A percentile compares a stretch with the other conserved stretches of the same genome.
Conservation (phyloP, 2,797 vertebrate genomes). For the Rhinatrema bivittatum region DNA sequence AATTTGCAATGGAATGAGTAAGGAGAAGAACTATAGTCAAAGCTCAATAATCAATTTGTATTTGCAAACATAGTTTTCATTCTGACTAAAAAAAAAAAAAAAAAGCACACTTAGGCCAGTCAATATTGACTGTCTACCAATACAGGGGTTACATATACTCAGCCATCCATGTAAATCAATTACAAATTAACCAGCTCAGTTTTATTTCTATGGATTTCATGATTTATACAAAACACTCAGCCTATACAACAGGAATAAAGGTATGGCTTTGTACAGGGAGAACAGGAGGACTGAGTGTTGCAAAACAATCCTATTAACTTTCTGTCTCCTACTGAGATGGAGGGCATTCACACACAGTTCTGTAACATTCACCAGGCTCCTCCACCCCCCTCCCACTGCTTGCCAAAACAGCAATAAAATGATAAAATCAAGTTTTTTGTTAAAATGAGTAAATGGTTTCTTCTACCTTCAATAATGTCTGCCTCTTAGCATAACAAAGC, state of each 20-base stretch:
- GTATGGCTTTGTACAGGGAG: background rate
- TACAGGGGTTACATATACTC: too few relatives aligned
- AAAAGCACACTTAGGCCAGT: too few relatives aligned
- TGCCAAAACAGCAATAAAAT: conserved; percentile 57
- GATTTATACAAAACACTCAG: conserved; percentile 10
- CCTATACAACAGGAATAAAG: background rate
- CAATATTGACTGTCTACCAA: too few relatives aligned
- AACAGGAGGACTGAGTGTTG: conserved; percentile 35
- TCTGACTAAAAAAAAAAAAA: too few relatives aligned
- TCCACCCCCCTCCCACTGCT: conserved; percentile 30
- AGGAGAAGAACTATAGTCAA: too few relatives aligned
- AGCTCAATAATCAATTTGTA: too few relatives aligned
- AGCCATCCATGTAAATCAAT: too few relatives aligned
- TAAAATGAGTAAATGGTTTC: conserved; percentile 62
- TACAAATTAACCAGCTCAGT: too few relatives aligned
- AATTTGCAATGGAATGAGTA: too few relatives aligned
- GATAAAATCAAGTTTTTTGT: conserved; percentile 65
- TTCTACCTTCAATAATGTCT: conserved; percentile 52
- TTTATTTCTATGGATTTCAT: too few relatives aligned
- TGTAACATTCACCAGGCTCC: conserved; percentile 40
- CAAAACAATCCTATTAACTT: conserved; percentile 58
- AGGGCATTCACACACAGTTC: conserved; percentile 45
- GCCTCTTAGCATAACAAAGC: conserved; percentile 67
- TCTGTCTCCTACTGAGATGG: conserved; percentile 39
- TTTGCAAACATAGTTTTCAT: too few relatives aligned